Conservation (phyloP, 2,888 invertebrate genomes). For the Ligdia adustata region DNA sequence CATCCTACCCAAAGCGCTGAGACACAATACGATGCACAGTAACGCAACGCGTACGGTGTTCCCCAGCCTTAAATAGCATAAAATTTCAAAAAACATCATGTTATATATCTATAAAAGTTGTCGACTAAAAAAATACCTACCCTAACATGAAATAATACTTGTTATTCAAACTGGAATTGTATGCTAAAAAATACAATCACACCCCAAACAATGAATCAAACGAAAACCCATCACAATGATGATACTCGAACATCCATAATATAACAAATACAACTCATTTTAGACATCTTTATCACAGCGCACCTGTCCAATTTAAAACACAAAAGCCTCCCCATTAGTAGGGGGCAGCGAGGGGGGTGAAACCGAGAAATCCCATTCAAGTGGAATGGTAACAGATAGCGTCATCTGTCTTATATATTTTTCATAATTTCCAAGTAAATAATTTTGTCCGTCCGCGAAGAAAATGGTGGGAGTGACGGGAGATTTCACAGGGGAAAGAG, state of each 20-base stretch:
- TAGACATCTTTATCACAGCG: conserved; percentile 34
- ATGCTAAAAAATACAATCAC: too few species aligned
- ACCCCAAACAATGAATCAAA: neutral
- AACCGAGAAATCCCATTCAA: conserved; percentile 43
- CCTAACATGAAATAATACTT: too few species aligned
- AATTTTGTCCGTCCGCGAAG: conserved; percentile 62
- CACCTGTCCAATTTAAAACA: conserved; percentile 50
- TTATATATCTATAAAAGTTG: too few species aligned
- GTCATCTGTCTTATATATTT: conserved; percentile 66
- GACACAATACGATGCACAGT: too few species aligned
- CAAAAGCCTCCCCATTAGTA: conserved; percentile 24
- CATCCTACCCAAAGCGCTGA: too few species aligned
- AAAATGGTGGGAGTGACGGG: conserved; percentile 44
- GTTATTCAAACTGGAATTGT: too few species aligned
- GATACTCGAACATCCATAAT: conserved; percentile 20
- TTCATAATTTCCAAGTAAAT: conserved; percentile 73
- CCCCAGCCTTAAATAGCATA: too few species aligned
- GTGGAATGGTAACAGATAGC: conserved; percentile 66
- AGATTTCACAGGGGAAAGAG: too few species aligned
- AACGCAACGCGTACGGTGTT: too few species aligned
- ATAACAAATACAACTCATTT: conserved; percentile 31
- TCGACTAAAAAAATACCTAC: too few species aligned
- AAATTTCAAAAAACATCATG: neutral
- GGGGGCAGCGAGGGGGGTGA: conserved; percentile 24
- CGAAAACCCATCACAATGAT: conserved; percentile 1